phyloP scores from a whole-genome alignment of 2,113 vertebrate genomes.

The Phylloscopus trochilus region DNA sequence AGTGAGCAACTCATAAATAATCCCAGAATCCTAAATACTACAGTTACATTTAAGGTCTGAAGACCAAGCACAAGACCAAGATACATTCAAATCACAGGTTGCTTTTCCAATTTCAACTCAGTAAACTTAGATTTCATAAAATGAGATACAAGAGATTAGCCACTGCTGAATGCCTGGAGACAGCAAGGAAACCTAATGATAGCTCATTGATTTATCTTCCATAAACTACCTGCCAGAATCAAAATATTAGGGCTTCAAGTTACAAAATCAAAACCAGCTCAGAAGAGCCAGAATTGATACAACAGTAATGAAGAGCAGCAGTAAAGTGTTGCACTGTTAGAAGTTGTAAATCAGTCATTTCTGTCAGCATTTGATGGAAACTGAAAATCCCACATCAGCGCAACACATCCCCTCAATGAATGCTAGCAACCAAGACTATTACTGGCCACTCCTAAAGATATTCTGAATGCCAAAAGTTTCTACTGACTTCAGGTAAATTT shows the following conservation, averaged over 20 bases:
- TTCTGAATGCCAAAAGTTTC: neutral
- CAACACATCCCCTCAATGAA: neutral
- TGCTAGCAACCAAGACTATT: neutral
- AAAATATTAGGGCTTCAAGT: slow-evolving; percentile 21
- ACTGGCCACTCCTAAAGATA: neutral
- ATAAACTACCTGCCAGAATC: neutral
- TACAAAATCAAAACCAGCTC: slow-evolving; percentile 22
- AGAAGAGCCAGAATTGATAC: slow-evolving; percentile 1
- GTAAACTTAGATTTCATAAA: neutral
- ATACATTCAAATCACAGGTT: neutral
- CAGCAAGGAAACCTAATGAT: neutral
- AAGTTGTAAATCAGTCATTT: neutral
- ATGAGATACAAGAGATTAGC: neutral
- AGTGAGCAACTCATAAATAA: neutral
- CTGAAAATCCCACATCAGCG: neutral
- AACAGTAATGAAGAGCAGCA: slow-evolving; percentile 9
- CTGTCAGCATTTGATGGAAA: neutral
- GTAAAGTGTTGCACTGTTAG: neutral
- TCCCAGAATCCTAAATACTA: neutral
- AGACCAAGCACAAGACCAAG: neutral
- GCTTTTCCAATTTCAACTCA: neutral
- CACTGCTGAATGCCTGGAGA: neutral
- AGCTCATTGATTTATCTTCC: slow-evolving; percentile 7
- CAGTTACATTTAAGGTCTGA: neutral
- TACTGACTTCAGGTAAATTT: neutral